Evolutionary conservation across 2,113 vertebrate genomes (phyloP), one percentile per base, ranked within the genome.

Genomic region (Megalops atlanticus): DNA sequence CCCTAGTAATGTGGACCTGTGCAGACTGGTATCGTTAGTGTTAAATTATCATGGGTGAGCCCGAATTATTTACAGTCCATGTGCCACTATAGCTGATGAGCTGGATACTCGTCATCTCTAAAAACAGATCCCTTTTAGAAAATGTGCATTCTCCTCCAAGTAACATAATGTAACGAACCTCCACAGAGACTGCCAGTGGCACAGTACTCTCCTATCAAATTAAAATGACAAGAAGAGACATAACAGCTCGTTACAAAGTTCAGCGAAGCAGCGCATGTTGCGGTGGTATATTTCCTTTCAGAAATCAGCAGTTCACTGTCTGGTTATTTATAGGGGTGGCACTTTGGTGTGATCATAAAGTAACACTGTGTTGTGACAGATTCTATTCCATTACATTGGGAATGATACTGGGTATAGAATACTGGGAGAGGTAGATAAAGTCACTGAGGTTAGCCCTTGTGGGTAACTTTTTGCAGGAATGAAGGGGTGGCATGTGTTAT

Each of bases 181-280:
- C 72, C 4, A 43, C 21, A 41, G 10, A 41, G 18, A 74, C 41
- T 74, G 15, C 39, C 40, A n/a, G 38, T 5, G 4, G 40, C 72
- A 74, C 24, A 21, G 40, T 12, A 12, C 36, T 43, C 16, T 74
- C 11, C 36, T 36, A 41, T 74, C 41, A 16, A 5, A 21, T 36
- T 43, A 41, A n/a, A 41, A 27, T 41, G 36, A 74, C 72, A 74
- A 74, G 38, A 40, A 24, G 72, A 74, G 38, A 74, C 16, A 43
- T 41, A 72, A 43, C 38, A 24, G 40, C 58, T 64, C 58, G 31
- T 64, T 64, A 64, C 58, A 64, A n/a, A 64, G 8, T 64, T 64
- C 58, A 64, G 58, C 31, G 58, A 64, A 64, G 58, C 58, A 64
- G 58, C 58, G 12, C n/a, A 11, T 64, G 58, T 31, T 27, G n/a